Conservation (phyloP, 2,888 invertebrate species). For the Drosophila neoperkinsi region DNA sequence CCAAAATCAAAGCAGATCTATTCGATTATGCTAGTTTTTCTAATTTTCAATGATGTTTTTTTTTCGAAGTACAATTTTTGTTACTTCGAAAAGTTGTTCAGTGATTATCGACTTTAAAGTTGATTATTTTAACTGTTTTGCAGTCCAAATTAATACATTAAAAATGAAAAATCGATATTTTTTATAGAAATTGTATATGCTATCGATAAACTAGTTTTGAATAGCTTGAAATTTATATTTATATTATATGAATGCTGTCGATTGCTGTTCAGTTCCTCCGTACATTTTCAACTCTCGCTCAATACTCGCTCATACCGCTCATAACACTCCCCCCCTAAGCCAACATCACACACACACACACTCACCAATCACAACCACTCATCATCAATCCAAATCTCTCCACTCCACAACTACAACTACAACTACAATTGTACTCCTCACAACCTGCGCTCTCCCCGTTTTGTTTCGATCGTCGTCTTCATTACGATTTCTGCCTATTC, state of each 20-base stretch:
- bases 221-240: slow-evolving; percentile 1
- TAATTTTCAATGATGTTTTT: slow-evolving; percentile 1
- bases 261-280: slow-evolving; percentile 44
- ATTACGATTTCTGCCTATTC: slow-evolving; percentile 11
- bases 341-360: slow-evolving; percentile 62
- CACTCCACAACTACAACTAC: slow-evolving; percentile 25
- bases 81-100: background rate
- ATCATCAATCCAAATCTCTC: slow-evolving; percentile 32
- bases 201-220: background rate
- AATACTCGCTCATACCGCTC: slow-evolving; percentile 79
- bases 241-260: slow-evolving; percentile 28
- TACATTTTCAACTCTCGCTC: slow-evolving; percentile 68
- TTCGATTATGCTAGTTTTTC: background rate
- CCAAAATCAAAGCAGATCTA: slow-evolving; percentile 1
- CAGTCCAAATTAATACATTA: background rate
- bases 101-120: background rate
- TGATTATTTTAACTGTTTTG: background rate
- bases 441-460: slow-evolving; percentile 15
- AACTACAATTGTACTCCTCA: slow-evolving; percentile 1
- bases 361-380: slow-evolving; percentile 25
- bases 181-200: background rate
- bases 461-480: slow-evolving; percentile 39
- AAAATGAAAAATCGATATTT: background rate
- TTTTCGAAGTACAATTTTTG: background rate
- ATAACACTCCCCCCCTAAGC: slow-evolving; percentile 68